Evolutionary conservation across 1,140 invertebrate species (phyloP).

Genomic region (Rhagoletis zephyria): DNA sequence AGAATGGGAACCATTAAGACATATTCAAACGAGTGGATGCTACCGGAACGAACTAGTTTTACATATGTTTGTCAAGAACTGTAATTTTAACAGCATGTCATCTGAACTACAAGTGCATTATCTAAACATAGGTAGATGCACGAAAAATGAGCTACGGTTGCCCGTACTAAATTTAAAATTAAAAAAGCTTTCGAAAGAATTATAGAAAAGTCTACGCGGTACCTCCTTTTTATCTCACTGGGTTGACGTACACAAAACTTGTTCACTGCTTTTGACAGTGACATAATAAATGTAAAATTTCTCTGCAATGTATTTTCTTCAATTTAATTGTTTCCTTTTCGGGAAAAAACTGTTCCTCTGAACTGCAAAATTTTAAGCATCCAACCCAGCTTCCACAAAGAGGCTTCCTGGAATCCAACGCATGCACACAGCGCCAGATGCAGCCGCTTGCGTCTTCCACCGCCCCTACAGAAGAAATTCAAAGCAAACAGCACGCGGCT

Average conservation of each 20-base stretch:
- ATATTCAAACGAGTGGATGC: no score
- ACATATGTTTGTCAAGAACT: no score
- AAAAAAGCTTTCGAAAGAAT: neutral
- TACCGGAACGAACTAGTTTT: no score
- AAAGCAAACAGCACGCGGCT: neutral
- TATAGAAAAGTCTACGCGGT: neutral
- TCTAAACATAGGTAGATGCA: no score
- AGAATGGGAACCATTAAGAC: no score
- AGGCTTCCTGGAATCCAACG: neutral
- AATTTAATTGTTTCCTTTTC: neutral
- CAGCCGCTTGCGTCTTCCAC: neutral
- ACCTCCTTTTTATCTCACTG: neutral
- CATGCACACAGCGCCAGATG: neutral
- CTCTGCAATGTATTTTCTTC: neutral
- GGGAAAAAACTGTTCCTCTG: neutral
- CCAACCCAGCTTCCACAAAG: neutral
- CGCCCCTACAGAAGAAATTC: neutral
- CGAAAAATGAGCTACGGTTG: no score
- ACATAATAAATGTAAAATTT: neutral
- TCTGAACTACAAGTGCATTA: no score
- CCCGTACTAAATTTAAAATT: no score
- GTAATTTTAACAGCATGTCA: no score
- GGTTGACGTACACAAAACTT: neutral
- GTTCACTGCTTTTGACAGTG: neutral
- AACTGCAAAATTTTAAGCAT: neutral